Base-by-base conservation (phyloP, 2,888 invertebrate species). In the Volucella bombylans region DNA sequence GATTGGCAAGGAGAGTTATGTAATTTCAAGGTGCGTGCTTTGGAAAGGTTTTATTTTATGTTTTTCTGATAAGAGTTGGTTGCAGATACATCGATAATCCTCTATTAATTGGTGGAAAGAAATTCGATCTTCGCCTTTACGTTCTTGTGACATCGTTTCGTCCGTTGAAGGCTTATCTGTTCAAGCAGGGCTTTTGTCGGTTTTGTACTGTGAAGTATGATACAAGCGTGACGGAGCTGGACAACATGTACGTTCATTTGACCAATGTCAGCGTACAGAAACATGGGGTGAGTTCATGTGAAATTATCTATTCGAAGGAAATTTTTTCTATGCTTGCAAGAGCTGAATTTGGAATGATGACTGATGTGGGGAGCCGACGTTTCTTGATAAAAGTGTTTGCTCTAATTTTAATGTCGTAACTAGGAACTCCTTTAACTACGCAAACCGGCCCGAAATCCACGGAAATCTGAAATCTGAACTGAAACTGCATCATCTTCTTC, bases 241-340 rank as follows among this genome's bases (percentile, higher is more conserved):
- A 97, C 91, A 98, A 96, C 90, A 96, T 97, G 95, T 98, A 97
- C 89, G 96, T 98, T 69, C 98, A 98, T 93, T 93, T 98, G 69
- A 98, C 98, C 11, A 99, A 99, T 90, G 98, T 98, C 4, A 98
- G 98, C 78, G 97, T 99, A n/a, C 99, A 99, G 92, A 98, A 98
- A 91, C 97, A 98, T 90, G 98, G 98, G 87, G 96, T 96, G 91
- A 92, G 94, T 92, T 0, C 3, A 6, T 50, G 10, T 43, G 11
- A 57, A 23, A 38, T 12, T 18, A n/a, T 15, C 9, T 18, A 10
- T 38, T 31, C n/a, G 8, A 12, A 57, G 38, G 4, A 23, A 3
- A 23, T 23, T 23, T 23, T 23, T 1, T 23, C 23, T 23, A 23
- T 23, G 23, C 0, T 23, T 23, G 23, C 23, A 23, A 23, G 2